phyloP scores from a whole-genome alignment of 2,113 vertebrate species.

The Lucifuga dentata region DNA sequence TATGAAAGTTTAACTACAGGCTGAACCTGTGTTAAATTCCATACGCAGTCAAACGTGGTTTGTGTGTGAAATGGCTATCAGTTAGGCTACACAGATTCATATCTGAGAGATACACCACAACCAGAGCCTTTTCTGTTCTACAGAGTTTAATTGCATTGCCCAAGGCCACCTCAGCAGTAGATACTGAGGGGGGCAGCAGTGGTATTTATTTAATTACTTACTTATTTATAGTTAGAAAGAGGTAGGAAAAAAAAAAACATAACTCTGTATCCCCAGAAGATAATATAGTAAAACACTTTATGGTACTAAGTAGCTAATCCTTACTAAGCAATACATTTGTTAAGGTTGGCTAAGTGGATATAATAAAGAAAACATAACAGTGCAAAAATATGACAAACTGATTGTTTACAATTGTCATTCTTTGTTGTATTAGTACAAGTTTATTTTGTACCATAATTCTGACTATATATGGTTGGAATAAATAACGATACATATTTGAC shows the following conservation, averaged over 20 bases:
- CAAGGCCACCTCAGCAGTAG: neutral
- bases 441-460: no score
- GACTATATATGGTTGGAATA: neutral
- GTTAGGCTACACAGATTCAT: slow-evolving; percentile 1
- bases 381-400: neutral
- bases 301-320: neutral
- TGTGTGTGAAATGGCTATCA: slow-evolving; percentile 9
- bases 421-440: no score
- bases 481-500: neutral
- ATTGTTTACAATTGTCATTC: neutral
- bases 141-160: neutral
- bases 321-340: neutral
- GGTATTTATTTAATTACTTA: slow-evolving; percentile 6
- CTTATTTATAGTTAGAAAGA: neutral
- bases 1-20: slow-evolving; percentile 21
- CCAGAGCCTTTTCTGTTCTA: neutral
- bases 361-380: neutral
- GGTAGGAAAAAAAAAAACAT: no score
- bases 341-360: neutral
- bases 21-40: neutral
- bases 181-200: neutral
- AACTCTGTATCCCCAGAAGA: no score
- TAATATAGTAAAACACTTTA: no score
- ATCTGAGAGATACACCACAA: neutral
- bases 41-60: neutral